Conservation (phyloP, 2,888 invertebrate genomes). For the Oxyteleia sp. region DNA sequence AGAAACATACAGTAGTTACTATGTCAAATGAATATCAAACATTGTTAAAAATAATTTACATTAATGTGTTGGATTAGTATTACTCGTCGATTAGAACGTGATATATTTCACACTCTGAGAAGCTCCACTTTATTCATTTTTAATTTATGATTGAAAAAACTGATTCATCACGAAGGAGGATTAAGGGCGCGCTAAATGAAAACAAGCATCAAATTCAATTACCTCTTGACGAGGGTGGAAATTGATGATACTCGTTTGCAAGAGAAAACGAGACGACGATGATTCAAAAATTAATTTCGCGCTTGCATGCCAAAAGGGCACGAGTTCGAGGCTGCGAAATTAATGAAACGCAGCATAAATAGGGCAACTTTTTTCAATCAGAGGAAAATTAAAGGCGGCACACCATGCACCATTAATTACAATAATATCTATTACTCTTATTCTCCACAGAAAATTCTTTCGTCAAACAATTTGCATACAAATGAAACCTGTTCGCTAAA, state of each 20-base stretch:
- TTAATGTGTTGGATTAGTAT: too few relatives aligned
- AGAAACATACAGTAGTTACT: too few relatives aligned
- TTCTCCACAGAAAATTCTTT: constrained; percentile 5
- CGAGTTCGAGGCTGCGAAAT: constrained; percentile 22
- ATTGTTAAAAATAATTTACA: too few relatives aligned
- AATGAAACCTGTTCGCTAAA: background rate
- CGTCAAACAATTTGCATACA: constrained; percentile 2
- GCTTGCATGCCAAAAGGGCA: constrained; percentile 23
- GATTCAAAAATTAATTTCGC: constrained; percentile 40
- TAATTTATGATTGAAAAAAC: constrained; percentile 14
- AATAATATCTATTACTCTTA: background rate
- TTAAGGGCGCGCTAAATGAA: constrained; percentile 39
- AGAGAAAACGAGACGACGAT: constrained; percentile 35
- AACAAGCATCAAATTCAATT: constrained; percentile 37
- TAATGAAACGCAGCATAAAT: constrained; percentile 21
- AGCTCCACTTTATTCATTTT: background rate
- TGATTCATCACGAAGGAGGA: constrained; percentile 27
- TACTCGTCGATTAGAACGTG: too few relatives aligned
- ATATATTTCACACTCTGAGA: too few relatives aligned
- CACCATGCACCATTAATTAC: constrained; percentile 22
- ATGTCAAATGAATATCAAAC: too few relatives aligned
- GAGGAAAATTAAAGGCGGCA: background rate
- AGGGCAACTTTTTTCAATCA: constrained; percentile 7
- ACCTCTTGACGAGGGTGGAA: constrained; percentile 36
- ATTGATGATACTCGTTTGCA: constrained; percentile 42